A percentile compares a stretch with the other conserved stretches of the same genome.
Conservation (phyloP, 2,113 vertebrate species). For the Daphoenositta chrysoptera region DNA sequence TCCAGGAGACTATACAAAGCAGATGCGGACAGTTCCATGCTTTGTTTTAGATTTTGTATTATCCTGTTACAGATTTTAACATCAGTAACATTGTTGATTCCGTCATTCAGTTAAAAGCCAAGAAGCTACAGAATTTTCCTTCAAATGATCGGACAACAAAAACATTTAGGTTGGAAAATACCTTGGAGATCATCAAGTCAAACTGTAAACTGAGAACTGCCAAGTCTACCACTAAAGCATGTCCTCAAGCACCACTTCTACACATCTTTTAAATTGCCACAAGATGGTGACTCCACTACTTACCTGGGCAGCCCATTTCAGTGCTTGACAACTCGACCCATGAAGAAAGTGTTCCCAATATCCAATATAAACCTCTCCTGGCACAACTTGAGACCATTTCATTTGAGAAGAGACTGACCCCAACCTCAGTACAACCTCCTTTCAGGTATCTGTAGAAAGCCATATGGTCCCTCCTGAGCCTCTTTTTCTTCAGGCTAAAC, state of each 20-base stretch:
- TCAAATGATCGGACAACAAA: neutral
- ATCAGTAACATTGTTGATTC: neutral
- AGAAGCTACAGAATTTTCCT: neutral
- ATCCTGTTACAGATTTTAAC: neutral
- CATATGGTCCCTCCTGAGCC: neutral
- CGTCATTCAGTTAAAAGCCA: neutral
- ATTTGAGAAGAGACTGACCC: neutral
- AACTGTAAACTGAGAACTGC: neutral
- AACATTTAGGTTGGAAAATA: neutral
- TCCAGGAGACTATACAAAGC: neutral
- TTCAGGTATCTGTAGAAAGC: neutral
- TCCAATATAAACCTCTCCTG: neutral
- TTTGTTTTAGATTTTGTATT: neutral
- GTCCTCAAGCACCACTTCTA: neutral
- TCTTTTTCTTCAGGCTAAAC: neutral
- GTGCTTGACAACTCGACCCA: accelerated
- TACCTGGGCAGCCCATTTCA: neutral
- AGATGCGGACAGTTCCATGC: neutral
- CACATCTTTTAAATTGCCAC: neutral
- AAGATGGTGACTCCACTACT: neutral
- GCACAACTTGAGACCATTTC: neutral
- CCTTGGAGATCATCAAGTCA: neutral
- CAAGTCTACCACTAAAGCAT: neutral
- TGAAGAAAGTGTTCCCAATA: neutral
- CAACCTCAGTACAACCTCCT: neutral